Conservation (phyloP, 1,140 invertebrate species). For the Eulimnadia texana region DNA sequence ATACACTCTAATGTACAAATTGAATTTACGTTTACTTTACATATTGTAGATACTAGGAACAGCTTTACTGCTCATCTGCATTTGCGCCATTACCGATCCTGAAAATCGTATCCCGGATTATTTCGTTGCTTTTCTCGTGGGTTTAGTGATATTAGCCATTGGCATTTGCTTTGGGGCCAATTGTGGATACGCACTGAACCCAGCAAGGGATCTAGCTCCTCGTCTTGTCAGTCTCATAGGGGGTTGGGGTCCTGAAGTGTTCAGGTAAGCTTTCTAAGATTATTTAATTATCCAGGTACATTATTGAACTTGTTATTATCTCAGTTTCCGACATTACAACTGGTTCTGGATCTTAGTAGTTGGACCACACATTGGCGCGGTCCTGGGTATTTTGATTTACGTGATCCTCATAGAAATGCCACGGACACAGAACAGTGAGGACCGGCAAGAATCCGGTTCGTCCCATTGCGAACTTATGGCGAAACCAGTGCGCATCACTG, state of each 20-base stretch:
- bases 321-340: constrained; percentile 27
- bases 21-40: background rate
- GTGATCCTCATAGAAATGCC: background rate
- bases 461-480: too few relatives aligned
- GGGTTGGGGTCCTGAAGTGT: constrained; percentile 38
- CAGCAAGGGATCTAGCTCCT: constrained; percentile 44
- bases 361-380: constrained; percentile 31
- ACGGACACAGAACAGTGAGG: too few relatives aligned
- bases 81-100: constrained; percentile 38
- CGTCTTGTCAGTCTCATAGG: constrained; percentile 38
- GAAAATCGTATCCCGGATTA: constrained; percentile 33
- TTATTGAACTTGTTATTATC: background rate
- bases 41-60: constrained; percentile 38
- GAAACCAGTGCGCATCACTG: background rate
- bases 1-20: constrained; percentile 18
- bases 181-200: constrained; percentile 45
- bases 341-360: constrained; percentile 34
- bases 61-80: constrained; percentile 34
- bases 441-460: too few relatives aligned
- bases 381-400: constrained; percentile 24
- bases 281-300: background rate
- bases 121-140: constrained; percentile 34
- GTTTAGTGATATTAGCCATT: constrained; percentile 36
- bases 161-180: constrained; percentile 42
- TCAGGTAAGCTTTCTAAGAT: constrained; percentile 28